Evolutionary conservation across 2,888 invertebrate species (phyloP), one percentile per base, ranked within the genome.

Genomic region (Diarsia mendica): DNA sequence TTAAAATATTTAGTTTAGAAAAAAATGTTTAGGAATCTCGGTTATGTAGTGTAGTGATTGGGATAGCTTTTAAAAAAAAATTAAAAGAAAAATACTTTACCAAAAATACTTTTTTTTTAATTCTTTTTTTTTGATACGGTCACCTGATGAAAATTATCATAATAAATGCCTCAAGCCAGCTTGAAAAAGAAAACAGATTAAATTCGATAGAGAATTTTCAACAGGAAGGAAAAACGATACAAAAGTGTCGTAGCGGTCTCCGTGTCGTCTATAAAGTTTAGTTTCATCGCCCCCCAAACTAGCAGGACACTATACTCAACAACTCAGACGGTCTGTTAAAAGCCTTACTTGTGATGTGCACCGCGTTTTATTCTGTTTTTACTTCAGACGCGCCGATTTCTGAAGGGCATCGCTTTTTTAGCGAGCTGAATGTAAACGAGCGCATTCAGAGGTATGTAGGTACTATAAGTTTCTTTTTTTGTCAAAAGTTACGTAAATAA

Each of bases 211-310:
- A 63, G 44, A 69, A 64, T 64, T 39, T 68, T 64, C 49, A 58
- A 23, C 39, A 53, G 64, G 28, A 68, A 81, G 79, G 39, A 49
- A 79, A 75, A 77, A 77, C 11, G 69, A 76, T 55, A 23, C 28
- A 23, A 75, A 79, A 82, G 44, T 71, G 58, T 74, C 11, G 70
- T 74, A 44, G 70, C 55, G 67, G 70, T 79, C 83, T 23, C 13
- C 28, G 60, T 70, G 84, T 79, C 82, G 79, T 90, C 84, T 79
- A 84, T 77, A 85, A 89, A 90, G 88, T 90, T 89, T 85, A 85
- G 84, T 86, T 88, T 81, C 65, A 15, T 77, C 82, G 72, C 82
- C 73, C 76, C 76, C 68, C 64, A 86, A 87, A 89, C 86, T 87
- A 85, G 82, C 53, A 65, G 79, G 46, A 81, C 75, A 80, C 73